Evolutionary conservation across 2,797 vertebrate species (phyloP), one percentile per base, ranked within the genome.

Genomic region (Sebastes hubbsi): DNA sequence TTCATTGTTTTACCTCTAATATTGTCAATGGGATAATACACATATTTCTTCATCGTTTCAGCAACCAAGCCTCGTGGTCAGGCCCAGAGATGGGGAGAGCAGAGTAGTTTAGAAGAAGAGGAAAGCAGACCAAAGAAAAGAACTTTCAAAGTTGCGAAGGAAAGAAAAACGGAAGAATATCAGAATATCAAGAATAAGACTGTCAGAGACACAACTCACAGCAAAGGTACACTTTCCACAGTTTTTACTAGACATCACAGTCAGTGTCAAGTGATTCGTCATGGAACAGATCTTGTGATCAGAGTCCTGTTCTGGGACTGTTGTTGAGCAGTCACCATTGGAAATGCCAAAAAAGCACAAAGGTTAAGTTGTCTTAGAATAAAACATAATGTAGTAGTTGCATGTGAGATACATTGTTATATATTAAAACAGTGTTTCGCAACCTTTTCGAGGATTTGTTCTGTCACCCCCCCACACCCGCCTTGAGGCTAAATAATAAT

Each of bases 21-120:
- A 56, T 63, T 42, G 22, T 0, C 34, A 25, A 8, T 62, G 13
- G 5, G 34, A 49, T 58, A 34, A 56, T 56, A 20, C 13, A n/a
- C 7, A 56, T 77, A 65, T 49, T 49, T 62, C 7, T 22, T 38
- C 6, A 66, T 60, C 58, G 24, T 78, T 71, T 32, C 32, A 80
- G 78, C 74, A 64, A 30, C 46, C 10, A 65, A 59, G 74, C n/a
- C 14, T 59, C 34, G 12, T n/a, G 63, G 24, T 72, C 29, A 74
- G 10, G 22, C 54, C 56, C 61, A 67, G 12, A 54, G 4, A 30
- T 76, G 60, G 27, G 46, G 75, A 69, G 65, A 77, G 20, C 72
- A 80, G 27, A 86, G 86, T 87, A 88, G 74, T 75, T 74, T 74
- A 67, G 84, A 91, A n/a, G 78, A 90, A 30, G 82, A 91, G 49